phyloP scores from a whole-genome alignment of 1,140 invertebrate species.

The Zaprionus camerounensis region DNA sequence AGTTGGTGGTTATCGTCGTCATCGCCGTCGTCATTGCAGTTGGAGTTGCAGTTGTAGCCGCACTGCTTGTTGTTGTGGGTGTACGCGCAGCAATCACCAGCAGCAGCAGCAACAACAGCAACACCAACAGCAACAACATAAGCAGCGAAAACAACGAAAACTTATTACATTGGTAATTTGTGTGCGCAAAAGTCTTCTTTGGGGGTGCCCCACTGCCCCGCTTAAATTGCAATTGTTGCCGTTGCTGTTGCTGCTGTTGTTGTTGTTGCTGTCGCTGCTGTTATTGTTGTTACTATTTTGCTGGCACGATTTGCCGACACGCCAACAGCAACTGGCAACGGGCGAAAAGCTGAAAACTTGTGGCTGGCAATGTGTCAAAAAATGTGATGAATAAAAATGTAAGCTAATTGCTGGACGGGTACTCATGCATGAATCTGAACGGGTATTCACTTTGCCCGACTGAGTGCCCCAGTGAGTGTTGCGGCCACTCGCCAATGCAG shows the following conservation, averaged over 20 bases:
- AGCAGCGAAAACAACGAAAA: slow-evolving; percentile 37
- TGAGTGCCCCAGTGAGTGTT: slow-evolving; percentile 8
- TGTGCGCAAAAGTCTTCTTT: slow-evolving; percentile 42
- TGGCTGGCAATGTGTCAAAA: slow-evolving; percentile 48
- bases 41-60: slow-evolving; percentile 12
- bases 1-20: slow-evolving; percentile 21
- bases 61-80: slow-evolving; percentile 22
- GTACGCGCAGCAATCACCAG: slow-evolving; percentile 43
- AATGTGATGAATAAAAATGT: slow-evolving; percentile 44
- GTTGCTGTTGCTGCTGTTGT: slow-evolving; percentile 9
- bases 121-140: slow-evolving; percentile 30
- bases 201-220: slow-evolving; percentile 51
- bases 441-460: slow-evolving; percentile 7
- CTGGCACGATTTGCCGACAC: slow-evolving; percentile 27
- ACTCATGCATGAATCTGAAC: not conserved
- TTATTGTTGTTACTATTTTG: slow-evolving; percentile 5
- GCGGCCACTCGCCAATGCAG: not conserved
- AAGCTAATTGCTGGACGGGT: slow-evolving; percentile 36
- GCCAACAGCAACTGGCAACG: slow-evolving; percentile 27
- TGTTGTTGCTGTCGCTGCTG: not conserved
- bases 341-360: slow-evolving; percentile 22
- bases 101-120: slow-evolving; percentile 24
- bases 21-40: not conserved
- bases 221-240: slow-evolving; percentile 37
- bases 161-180: slow-evolving; percentile 71